Evolutionary conservation across 1,140 invertebrate genomes (phyloP).

Genomic region (Geopemphigus sp.): DNA sequence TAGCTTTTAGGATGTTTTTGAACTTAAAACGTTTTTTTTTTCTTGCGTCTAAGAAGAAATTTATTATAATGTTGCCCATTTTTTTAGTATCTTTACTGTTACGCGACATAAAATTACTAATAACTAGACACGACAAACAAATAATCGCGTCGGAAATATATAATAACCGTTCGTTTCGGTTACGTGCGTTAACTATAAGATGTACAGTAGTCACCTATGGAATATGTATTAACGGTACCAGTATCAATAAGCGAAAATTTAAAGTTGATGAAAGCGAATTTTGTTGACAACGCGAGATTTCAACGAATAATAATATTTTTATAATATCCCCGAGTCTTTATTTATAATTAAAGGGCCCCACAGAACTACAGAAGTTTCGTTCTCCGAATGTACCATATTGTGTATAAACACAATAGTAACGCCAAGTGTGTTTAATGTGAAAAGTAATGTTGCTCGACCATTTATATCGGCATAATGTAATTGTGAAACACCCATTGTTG

Average conservation of each 20-base stretch:
- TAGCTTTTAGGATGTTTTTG: too few relatives aligned
- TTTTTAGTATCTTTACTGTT: too few relatives aligned
- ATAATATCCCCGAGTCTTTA: background rate
- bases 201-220: too few relatives aligned
- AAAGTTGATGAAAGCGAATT: background rate
- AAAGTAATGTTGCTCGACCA: background rate
- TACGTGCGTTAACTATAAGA: too few relatives aligned
- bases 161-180: too few relatives aligned
- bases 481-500: background rate
- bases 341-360: background rate
- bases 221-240: too few relatives aligned
- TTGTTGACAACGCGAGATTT: background rate
- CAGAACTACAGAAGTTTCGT: background rate
- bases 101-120: too few relatives aligned
- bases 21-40: too few relatives aligned
- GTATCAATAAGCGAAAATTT: background rate
- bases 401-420: background rate
- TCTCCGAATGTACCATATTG: background rate
- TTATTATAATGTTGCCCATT: too few relatives aligned
- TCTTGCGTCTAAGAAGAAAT: too few relatives aligned
- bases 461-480: background rate
- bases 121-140: too few relatives aligned
- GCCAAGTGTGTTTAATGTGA: slow-evolving; percentile 11
- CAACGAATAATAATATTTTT: background rate
- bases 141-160: too few relatives aligned